Evolutionary conservation across 1,140 invertebrate species (phyloP), one percentile per base, ranked within the genome.

Genomic region (Hypsibius dujardini): DNA sequence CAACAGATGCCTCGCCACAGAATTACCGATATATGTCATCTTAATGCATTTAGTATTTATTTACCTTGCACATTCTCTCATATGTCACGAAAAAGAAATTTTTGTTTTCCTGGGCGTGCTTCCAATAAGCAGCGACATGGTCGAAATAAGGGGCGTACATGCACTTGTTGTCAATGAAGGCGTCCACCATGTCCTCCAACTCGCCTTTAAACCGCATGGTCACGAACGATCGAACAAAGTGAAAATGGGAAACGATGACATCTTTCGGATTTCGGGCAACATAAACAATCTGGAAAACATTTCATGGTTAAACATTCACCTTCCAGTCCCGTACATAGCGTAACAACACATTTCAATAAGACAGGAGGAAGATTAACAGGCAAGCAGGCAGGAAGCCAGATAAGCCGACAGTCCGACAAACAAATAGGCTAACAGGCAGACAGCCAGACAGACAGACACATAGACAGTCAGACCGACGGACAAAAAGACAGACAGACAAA

Each of bases 261-360:
- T 56, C 50, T 56, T 56, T 56, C 50, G 50, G 50, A 56, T 56
- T 56, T 56, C 50, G 50, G n/a, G 50, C 50, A 56, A 56, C 50
- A 56, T 56, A 56, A 56, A 56, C n/a, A 56, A 56, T 56, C 50
- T 56, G n/a, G n/a, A n/a, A 56, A 56, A 56, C 50, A 7, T 56
- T 56, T 56, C n/a, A 12, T 7, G n/a, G n/a, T 56, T 56, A 56
- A 12, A 56, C n/a, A 56, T 56, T 7, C n/a, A 12, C n/a, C n/a
- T 56, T n/a, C n/a, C n/a, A 12, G 50, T 56, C n/a, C n/a, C 7
- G 50, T 56, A 56, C 7, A 12, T 56, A 56, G 7, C n/a, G 50
- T 56, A 56, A 7, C 50, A 56, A 12, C 50, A 28, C 28, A 28
- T 28, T 28, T 28, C 28, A 28, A 28, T 28, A 28, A 28, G 28